phyloP scores from a whole-genome alignment of 1,140 invertebrate species.

The Cydia amplana region DNA sequence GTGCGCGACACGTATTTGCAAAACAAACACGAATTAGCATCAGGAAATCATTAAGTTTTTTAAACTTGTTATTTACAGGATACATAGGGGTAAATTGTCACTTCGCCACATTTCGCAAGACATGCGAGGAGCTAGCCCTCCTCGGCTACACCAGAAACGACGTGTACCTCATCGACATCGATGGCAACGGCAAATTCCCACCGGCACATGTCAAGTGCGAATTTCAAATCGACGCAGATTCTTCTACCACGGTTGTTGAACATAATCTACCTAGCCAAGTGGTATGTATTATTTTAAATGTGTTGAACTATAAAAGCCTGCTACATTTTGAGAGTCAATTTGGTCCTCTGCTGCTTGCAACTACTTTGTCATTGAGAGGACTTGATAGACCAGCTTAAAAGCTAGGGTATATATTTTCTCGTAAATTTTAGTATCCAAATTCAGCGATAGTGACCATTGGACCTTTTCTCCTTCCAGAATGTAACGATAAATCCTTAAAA shows the following conservation, averaged over 20 bases:
- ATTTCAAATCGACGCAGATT: slow-evolving; percentile 91
- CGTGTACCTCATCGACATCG: slow-evolving; percentile 94
- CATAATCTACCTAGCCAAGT: slow-evolving; percentile 95
- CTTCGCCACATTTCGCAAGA: slow-evolving; percentile 93
- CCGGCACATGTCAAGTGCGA: slow-evolving; percentile 95
- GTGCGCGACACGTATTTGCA: too few species aligned
- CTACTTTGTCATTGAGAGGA: too few species aligned
- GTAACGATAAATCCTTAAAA: too few species aligned
- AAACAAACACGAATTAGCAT: too few species aligned
- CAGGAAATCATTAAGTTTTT: not conserved
- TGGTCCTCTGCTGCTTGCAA: too few species aligned
- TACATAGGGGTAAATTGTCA: slow-evolving; percentile 96
- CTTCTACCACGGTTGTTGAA: slow-evolving; percentile 94
- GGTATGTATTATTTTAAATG: slow-evolving; percentile 49
- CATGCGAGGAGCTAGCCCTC: slow-evolving; percentile 94
- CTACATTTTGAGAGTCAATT: too few species aligned
- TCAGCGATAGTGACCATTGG: too few species aligned
- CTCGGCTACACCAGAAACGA: slow-evolving; percentile 91
- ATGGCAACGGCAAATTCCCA: slow-evolving; percentile 94
- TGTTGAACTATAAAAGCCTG: not conserved
- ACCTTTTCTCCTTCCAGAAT: too few species aligned
- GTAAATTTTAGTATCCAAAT: too few species aligned
- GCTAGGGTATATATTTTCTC: too few species aligned
- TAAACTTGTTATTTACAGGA: slow-evolving; percentile 58
- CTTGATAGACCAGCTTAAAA: too few species aligned